Evolutionary conservation across 2,113 vertebrate genomes (phyloP), one percentile per base, ranked within the genome.

Genomic region (Opisthocomus hoazin): DNA sequence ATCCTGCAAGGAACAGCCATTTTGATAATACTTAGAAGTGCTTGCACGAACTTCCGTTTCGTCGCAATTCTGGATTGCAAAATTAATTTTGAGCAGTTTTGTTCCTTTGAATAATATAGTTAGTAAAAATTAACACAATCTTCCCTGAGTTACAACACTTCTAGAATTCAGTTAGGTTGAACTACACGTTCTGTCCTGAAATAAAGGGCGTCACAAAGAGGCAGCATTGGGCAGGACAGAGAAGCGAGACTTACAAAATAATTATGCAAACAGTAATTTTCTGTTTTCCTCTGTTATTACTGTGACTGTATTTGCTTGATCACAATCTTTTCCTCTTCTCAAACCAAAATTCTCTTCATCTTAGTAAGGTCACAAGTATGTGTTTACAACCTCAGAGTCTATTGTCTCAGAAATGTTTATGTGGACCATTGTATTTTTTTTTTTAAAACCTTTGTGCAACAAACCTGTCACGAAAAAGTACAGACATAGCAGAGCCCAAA

Each of bases 241-340:
- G 50, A 50, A 48, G 21, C 1, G 2, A 68, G 58, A 34, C 20
- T 87, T 32, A 37, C n/a, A 50, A 66, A 92, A 57, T 53, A 76
- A 82, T 76, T 65, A 68, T 3, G 3, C 27, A 61, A 19, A 64
- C 36, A 78, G 23, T 21, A 77, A 61, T 73, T 69, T 83, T 89
- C 22, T 89, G 6, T 66, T 92, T 95, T 50, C 36, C 39, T 87
- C 76, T 76, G 34, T 76, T 87, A 56, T 79, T 86, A 54, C 11
- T 82, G 17, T 69, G 53, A 45, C n/a, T 70, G 32, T 29, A 76
- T 41, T 70, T 88, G n/a, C 26, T 79, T 34, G 12, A 76, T 83
- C 54, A 73, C 32, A 90, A 76, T 54, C 5, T 83, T 93, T 95
- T 77, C 41, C 58, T 73, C 32, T 68, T 83, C 84, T 68, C 53